Percentiles rank a stretch among this genome's conserved stretches.
Conservation (phyloP, 2,797 vertebrate species). For the Coracias cyanogaster region DNA sequence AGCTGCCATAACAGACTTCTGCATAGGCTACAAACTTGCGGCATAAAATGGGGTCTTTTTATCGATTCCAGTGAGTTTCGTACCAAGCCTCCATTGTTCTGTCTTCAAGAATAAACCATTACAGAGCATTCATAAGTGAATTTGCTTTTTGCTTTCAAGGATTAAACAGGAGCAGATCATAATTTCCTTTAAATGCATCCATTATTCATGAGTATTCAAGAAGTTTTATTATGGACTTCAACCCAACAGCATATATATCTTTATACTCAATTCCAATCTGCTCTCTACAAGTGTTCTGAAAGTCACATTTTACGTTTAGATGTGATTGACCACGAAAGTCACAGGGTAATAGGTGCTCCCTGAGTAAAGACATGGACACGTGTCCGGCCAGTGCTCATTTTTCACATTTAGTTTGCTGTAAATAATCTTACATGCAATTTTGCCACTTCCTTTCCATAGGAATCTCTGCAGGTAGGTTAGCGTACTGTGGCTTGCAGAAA, state of each 20-base stretch:
- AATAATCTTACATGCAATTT: conserved; percentile 29
- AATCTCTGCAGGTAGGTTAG: conserved; percentile 12
- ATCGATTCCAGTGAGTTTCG: conserved; percentile 25
- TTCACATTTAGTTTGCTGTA: conserved; percentile 5
- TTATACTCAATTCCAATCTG: neutral
- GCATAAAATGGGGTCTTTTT: conserved; percentile 25
- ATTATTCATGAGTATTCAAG: conserved; percentile 29
- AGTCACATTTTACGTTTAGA: neutral
- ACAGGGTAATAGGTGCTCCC: neutral
- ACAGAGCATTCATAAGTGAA: conserved; percentile 1
- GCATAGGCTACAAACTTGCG: conserved; percentile 23
- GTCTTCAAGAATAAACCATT: neutral
- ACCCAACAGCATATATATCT: conserved; percentile 29
- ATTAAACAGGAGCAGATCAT: conserved; percentile 24
- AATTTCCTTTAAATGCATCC: conserved; percentile 45
- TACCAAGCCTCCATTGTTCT: conserved; percentile 54
- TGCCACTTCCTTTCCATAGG: conserved; percentile 27
- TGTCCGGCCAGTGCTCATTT: neutral
- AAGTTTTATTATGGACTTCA: conserved; percentile 9
- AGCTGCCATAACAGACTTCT: conserved; percentile 47
- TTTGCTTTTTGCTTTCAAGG: conserved; percentile 23
- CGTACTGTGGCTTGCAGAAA: neutral
- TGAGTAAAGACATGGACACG: conserved; percentile 9
- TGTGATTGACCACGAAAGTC: conserved; percentile 13
- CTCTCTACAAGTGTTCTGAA: neutral